A percentile compares a stretch with the other conserved stretches of the same genome.
These are phyloP conservation scores for Caenorhabditis inopinata DNA, from an alignment of 1,140 invertebrate genomes.

Conservation along the genomic window DNA sequence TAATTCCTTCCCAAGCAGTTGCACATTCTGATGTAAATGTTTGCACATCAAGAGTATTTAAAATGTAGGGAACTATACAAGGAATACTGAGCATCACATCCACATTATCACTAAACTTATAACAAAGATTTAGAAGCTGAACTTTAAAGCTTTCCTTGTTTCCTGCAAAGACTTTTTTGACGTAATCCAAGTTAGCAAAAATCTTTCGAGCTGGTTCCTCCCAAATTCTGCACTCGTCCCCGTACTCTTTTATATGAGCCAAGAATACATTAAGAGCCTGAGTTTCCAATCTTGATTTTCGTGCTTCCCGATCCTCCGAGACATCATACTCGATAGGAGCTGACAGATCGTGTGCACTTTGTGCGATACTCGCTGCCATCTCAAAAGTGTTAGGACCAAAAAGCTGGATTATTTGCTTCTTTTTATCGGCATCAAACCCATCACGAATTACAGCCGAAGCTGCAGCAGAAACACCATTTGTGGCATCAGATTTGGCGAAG, in stretches of 20 bases:
- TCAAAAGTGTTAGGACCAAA: not conserved
- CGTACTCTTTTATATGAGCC: not conserved
- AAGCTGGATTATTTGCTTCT: not conserved
- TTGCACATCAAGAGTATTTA: not conserved
- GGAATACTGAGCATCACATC: not conserved
- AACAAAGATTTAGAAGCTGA: not conserved
- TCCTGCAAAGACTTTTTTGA: not conserved
- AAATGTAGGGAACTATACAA: not conserved
- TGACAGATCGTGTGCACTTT: not conserved
- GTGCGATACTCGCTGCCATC: not conserved
- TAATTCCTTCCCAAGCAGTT: constrained; percentile 1
- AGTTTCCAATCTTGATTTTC: not conserved
- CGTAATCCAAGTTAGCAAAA: not conserved
- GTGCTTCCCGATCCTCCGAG: not conserved
- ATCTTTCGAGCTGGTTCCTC: not conserved
- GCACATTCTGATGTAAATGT: not conserved
- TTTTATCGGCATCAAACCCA: not conserved
- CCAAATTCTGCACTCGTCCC: not conserved
- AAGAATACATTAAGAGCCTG: not conserved
- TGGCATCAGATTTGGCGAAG: constrained; percentile 27
- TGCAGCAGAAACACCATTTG: constrained; percentile 1
- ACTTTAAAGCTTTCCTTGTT: not conserved
- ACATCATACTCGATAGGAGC: not conserved
- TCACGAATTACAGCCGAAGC: not conserved
- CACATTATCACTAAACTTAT: not conserved